phyloP scores from a whole-genome alignment of 2,797 vertebrate species.

The Taenioides sp. region DNA sequence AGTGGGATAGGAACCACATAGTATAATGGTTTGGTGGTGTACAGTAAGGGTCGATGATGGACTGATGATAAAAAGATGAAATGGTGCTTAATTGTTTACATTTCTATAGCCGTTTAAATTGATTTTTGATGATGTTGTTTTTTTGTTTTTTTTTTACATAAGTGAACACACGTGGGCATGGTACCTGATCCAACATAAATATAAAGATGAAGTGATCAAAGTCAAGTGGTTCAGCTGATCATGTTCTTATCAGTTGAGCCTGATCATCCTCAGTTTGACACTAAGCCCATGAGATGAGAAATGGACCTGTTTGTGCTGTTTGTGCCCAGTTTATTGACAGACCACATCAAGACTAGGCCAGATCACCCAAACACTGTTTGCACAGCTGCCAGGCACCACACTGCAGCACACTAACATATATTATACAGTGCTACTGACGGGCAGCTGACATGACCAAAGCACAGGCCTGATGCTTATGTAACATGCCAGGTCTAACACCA shows the following conservation, averaged over 20 bases:
- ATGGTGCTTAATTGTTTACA: neutral
- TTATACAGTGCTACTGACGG: slow-evolving; percentile 59
- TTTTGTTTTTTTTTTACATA: neutral
- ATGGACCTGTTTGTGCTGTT: slow-evolving; percentile 51
- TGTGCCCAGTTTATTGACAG: slow-evolving; percentile 51
- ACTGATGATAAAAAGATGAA: slow-evolving; percentile 28
- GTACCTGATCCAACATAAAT: slow-evolving; percentile 28
- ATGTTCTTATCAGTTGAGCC: slow-evolving; percentile 38
- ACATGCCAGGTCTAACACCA: slow-evolving; percentile 41
- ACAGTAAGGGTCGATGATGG: slow-evolving; percentile 33
- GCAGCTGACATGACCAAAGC: slow-evolving; percentile 64
- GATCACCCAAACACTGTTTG: slow-evolving; percentile 77
- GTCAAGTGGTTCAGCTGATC: neutral
- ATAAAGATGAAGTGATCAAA: neutral
- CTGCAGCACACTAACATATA: slow-evolving; percentile 63
- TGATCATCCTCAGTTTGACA: slow-evolving; percentile 39
- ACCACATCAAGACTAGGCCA: slow-evolving; percentile 72
- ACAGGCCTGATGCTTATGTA: slow-evolving; percentile 61
- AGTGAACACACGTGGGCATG: slow-evolving; percentile 13
- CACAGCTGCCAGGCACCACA: slow-evolving; percentile 77
- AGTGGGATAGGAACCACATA: slow-evolving; percentile 50
- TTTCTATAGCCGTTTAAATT: neutral
- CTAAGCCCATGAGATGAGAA: slow-evolving; percentile 43
- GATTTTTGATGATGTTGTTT: slow-evolving; percentile 9
- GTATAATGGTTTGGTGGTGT: slow-evolving; percentile 42